Percentiles rank a stretch among this genome's conserved stretches.
These are phyloP conservation scores for Motacilla tschutschensis DNA, from an alignment of 2,113 vertebrate species.

Conservation along the genomic window DNA sequence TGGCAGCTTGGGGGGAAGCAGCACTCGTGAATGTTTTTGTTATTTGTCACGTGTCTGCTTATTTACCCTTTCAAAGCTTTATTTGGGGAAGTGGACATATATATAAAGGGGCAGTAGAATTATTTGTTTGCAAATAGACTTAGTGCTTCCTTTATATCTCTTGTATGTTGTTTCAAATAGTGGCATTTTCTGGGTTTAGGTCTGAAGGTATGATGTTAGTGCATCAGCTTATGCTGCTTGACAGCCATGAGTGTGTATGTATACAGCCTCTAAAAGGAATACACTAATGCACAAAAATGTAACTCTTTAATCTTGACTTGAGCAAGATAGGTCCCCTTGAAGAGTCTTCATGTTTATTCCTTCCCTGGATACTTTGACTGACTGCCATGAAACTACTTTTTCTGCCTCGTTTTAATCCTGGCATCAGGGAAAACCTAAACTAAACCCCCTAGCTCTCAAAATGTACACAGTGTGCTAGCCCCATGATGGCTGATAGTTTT, in stretches of 20 bases:
- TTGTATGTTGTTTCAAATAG: not conserved
- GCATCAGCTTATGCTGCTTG: not conserved
- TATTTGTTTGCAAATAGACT: not conserved
- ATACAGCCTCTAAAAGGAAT: not conserved
- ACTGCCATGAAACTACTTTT: not conserved
- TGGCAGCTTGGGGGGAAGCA: not conserved
- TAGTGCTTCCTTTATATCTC: not conserved
- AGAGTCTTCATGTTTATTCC: not conserved
- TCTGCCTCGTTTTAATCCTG: not conserved
- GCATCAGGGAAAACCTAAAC: not conserved
- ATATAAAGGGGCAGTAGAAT: not conserved
- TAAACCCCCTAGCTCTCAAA: not conserved
- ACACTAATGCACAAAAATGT: not conserved
- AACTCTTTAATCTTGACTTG: not conserved
- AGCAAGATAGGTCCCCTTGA: not conserved
- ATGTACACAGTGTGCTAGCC: not conserved
- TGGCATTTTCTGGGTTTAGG: rapidly evolving
- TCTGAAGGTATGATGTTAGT: not conserved
- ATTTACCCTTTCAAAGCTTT: not conserved
- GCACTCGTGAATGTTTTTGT: not conserved
- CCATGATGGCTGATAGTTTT: not conserved
- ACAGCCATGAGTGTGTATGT: not conserved
- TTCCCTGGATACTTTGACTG: not conserved
- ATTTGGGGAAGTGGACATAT: not conserved
- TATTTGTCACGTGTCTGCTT: not conserved